These are phyloP conservation scores for Tortricodes alternella DNA, from an alignment of 2,888 invertebrate genomes.

Conservation along the genomic window DNA sequence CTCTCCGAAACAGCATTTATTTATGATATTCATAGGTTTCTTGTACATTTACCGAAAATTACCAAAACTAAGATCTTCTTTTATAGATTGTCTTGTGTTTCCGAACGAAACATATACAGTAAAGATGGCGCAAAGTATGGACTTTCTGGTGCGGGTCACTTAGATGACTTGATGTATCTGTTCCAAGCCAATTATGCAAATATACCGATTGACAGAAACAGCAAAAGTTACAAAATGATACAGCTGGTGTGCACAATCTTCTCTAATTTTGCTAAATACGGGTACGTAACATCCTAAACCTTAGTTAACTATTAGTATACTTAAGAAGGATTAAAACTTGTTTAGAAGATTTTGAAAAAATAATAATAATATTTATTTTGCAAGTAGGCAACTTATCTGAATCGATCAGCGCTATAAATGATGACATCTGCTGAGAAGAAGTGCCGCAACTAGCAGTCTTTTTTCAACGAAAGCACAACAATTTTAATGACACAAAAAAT, in stretches of 20 bases:
- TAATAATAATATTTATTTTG: too few relatives aligned
- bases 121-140: constrained; percentile 44
- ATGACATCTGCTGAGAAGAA: too few relatives aligned
- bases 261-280: constrained; percentile 32
- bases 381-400: too few relatives aligned
- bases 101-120: constrained; percentile 52
- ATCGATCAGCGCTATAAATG: too few relatives aligned
- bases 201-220: constrained; percentile 45
- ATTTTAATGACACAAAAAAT: too few relatives aligned
- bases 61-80: constrained; percentile 41
- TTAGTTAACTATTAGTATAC: too few relatives aligned
- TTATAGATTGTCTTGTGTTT: constrained; percentile 52
- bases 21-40: constrained; percentile 42
- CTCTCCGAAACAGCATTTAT: constrained; percentile 39
- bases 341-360: too few relatives aligned
- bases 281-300: too few relatives aligned
- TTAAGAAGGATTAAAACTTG: too few relatives aligned
- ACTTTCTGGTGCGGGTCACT: constrained; percentile 51
- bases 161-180: constrained; percentile 60
- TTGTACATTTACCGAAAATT: constrained; percentile 36
- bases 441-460: too few relatives aligned
- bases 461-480: too few relatives aligned
- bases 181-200: constrained; percentile 48
- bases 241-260: constrained; percentile 40
- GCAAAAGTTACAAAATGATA: constrained; percentile 50